phyloP scores from a whole-genome alignment of 2,113 vertebrate species.

The Hippocampus barbouri region DNA sequence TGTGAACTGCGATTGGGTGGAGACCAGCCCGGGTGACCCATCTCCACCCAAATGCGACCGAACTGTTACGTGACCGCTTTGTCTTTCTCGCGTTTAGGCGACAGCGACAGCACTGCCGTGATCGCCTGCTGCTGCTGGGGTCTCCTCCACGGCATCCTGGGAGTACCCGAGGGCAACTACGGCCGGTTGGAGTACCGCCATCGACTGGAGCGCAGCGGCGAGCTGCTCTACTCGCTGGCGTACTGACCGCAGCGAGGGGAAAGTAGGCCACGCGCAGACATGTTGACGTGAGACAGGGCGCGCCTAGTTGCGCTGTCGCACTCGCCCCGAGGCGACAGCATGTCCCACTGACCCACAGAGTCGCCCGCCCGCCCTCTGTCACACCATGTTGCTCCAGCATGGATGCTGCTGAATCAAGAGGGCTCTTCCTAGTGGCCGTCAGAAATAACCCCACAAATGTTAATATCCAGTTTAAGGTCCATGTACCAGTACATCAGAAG shows the following conservation, averaged over 20 bases:
- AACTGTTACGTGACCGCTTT: too few relatives aligned
- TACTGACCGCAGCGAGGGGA: slow-evolving; percentile 9
- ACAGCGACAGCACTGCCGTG: slow-evolving; percentile 79
- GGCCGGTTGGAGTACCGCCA: slow-evolving; percentile 73
- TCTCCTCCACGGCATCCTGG: slow-evolving; percentile 63
- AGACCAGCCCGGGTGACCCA: too few relatives aligned
- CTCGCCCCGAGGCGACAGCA: slow-evolving; percentile 30
- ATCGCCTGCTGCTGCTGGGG: slow-evolving; percentile 80
- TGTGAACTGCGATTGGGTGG: too few relatives aligned
- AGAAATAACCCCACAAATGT: slow-evolving; percentile 9
- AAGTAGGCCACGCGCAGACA: slow-evolving; percentile 18
- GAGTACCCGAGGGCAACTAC: slow-evolving; percentile 73
- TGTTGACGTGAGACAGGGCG: slow-evolving; percentile 12
- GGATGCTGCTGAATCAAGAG: slow-evolving; percentile 9
- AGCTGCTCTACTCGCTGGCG: slow-evolving; percentile 57
- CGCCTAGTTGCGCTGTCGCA: slow-evolving; percentile 12
- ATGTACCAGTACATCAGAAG: too few relatives aligned
- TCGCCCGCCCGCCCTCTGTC: slow-evolving; percentile 6
- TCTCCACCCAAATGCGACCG: too few relatives aligned
- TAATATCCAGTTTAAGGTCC: neutral
- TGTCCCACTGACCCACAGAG: slow-evolving; percentile 45
- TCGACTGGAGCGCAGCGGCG: slow-evolving; percentile 52
- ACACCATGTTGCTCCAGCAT: neutral
- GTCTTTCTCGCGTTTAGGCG: slow-evolving; percentile 57
- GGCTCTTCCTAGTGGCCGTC: slow-evolving; percentile 43